These are phyloP conservation scores for Halocaridina rubra DNA, from an alignment of 2,888 invertebrate species.

Conservation along the genomic window DNA sequence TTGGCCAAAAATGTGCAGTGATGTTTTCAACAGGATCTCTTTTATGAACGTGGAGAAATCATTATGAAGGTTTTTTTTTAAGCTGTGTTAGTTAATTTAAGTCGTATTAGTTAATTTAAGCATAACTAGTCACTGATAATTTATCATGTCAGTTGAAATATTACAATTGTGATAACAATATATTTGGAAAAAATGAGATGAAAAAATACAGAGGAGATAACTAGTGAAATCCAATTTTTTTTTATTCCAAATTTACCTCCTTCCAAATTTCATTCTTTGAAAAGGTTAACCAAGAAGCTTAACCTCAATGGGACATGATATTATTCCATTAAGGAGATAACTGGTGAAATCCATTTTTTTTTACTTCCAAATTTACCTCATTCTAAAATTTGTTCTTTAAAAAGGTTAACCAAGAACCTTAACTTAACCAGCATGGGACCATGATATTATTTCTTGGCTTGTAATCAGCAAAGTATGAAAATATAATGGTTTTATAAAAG, in stretches of 20 bases:
- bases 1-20: constrained; percentile 12
- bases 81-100: constrained; percentile 45
- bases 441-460: too few relatives aligned
- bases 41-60: neutral
- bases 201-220: constrained; percentile 48
- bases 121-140: constrained; percentile 48
- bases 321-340: too few relatives aligned
- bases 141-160: constrained; percentile 53
- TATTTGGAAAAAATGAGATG: constrained; percentile 51
- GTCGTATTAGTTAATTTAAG: constrained; percentile 42
- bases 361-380: too few relatives aligned
- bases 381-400: too few relatives aligned
- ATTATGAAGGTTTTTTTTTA: neutral
- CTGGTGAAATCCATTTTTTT: too few relatives aligned
- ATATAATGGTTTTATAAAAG: too few relatives aligned
- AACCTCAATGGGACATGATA: too few relatives aligned
- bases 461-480: too few relatives aligned
- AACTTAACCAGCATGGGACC: too few relatives aligned
- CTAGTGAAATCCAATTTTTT: neutral
- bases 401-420: too few relatives aligned
- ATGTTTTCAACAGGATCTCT: constrained; percentile 6
- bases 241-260: neutral
- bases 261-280: neutral
- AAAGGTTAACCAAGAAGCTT: neutral
- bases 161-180: constrained; percentile 46